Evolutionary conservation across 2,113 vertebrate species (phyloP).

Genomic region (Cyprinodon brontotheroides): DNA sequence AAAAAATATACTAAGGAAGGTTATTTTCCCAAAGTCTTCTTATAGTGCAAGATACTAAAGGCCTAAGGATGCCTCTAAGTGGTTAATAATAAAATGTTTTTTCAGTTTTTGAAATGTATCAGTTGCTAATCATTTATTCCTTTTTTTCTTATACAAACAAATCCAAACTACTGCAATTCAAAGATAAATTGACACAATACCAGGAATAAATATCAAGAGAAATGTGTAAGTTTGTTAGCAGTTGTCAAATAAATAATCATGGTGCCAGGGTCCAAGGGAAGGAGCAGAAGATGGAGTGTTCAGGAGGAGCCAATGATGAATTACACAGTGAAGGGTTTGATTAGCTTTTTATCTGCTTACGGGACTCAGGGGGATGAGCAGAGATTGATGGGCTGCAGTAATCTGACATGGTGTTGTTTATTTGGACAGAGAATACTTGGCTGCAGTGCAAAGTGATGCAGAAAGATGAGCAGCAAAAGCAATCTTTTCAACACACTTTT

Average conservation of each 20-base stretch:
- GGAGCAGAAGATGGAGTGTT: slow-evolving; percentile 50
- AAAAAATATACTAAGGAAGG: not conserved
- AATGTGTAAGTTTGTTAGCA: slow-evolving; percentile 17
- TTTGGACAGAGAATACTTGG: slow-evolving; percentile 51
- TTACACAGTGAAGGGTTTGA: slow-evolving; percentile 65
- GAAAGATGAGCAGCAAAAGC: slow-evolving; percentile 27
- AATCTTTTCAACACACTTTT: slow-evolving; percentile 3
- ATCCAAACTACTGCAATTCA: not conserved
- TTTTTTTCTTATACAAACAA: not conserved
- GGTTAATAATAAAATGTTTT: not conserved
- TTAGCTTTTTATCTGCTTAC: slow-evolving; percentile 78
- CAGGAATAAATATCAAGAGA: not conserved
- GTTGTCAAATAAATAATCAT: slow-evolving; percentile 40
- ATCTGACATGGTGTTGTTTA: slow-evolving; percentile 60
- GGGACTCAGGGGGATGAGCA: slow-evolving; percentile 50
- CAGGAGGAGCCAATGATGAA: slow-evolving; percentile 65
- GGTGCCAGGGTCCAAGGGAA: slow-evolving; percentile 33
- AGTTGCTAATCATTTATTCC: not conserved
- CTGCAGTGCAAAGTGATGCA: slow-evolving; percentile 21
- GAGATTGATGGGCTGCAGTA: slow-evolving; percentile 68
- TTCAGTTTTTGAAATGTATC: not conserved
- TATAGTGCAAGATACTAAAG: not conserved
- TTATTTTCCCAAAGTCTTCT: not conserved
- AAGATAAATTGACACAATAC: not conserved
- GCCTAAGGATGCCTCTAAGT: too few relatives aligned